These are phyloP conservation scores for Operophtera brumata DNA, from an alignment of 2,888 invertebrate genomes.

Conservation along the genomic window DNA sequence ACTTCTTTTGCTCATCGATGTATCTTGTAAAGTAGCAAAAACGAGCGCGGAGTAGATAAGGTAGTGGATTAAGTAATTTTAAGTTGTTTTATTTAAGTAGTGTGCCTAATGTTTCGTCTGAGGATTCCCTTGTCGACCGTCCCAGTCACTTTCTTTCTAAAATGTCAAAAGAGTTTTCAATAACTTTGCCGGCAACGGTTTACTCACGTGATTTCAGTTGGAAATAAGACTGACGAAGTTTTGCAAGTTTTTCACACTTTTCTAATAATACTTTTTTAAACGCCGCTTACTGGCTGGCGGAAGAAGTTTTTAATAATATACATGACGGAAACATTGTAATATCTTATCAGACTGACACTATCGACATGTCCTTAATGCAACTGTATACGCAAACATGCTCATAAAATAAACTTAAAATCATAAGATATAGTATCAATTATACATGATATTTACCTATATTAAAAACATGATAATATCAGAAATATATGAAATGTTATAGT, in stretches of 20 bases:
- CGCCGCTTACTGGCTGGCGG: conserved; percentile 35
- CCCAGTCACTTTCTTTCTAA: conserved; percentile 23
- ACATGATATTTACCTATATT: conserved; percentile 3
- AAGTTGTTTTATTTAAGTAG: conserved; percentile 23
- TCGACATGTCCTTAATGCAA: conserved; percentile 46
- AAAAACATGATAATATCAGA: background rate
- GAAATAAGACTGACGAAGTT: conserved; percentile 71
- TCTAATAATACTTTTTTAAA: conserved; percentile 61
- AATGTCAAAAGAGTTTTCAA: conserved; percentile 22
- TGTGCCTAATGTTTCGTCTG: conserved; percentile 22
- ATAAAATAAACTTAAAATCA: too few relatives aligned
- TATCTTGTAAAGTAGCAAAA: conserved; percentile 2
- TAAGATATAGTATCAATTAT: conserved; percentile 4
- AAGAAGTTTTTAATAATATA: conserved; percentile 32
- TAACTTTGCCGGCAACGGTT: conserved; percentile 25
- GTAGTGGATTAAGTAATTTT: conserved; percentile 12
- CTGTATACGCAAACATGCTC: conserved; percentile 48
- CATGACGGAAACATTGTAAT: conserved; percentile 46
- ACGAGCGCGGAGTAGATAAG: background rate
- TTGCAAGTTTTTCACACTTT: conserved; percentile 68
- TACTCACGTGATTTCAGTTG: conserved; percentile 52
- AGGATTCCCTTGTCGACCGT: conserved; percentile 27
- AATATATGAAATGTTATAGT: background rate
- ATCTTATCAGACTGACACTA: conserved; percentile 57
- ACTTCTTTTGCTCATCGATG: conserved; percentile 18